Base-by-base conservation (phyloP, 2,888 invertebrate genomes). In the Ectobius pallidus region DNA sequence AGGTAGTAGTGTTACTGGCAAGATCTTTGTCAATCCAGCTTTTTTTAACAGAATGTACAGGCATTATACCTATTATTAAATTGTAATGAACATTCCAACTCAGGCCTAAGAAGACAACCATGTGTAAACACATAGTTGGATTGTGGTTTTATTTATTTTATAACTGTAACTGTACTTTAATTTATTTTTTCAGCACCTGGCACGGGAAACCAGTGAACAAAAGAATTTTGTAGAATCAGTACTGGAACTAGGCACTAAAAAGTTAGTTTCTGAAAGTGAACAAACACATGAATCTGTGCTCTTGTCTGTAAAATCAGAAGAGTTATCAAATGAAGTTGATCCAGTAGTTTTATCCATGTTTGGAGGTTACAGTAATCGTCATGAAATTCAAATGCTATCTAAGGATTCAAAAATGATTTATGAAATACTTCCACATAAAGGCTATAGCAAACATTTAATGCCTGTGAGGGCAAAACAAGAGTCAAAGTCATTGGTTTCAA, bases 121-220 rank as follows among this genome's bases (percentile, higher is more conserved):
- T n/a, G n/a, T n/a, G n/a, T n/a, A n/a, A n/a, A n/a, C n/a, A n/a
- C n/a, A n/a, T n/a, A n/a, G n/a, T n/a, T n/a, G n/a, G n/a, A n/a
- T n/a, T n/a, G n/a, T n/a, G n/a, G n/a, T n/a, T n/a, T n/a, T n/a
- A n/a, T n/a, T n/a, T n/a, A n/a, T n/a, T n/a, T n/a, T n/a, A n/a
- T n/a, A n/a, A n/a, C n/a, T n/a, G n/a, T n/a, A n/a, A n/a, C n/a
- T n/a, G n/a, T n/a, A n/a, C n/a, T n/a, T n/a, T n/a, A n/a, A n/a
- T n/a, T n/a, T n/a, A 6, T 52, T 18, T 7, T 65, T 65, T 18
- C 65, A 65, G 65, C 18, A 44, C n/a, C 65, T 65, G 18, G 44
- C 44, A 7, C 44, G 46, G 30, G 65, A 65, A 46, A 65, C n/a
- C n/a, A 46, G 65, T 7, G 65, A 65, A 30, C 42, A 46, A 16